Base-by-base conservation (phyloP, 2,113 vertebrate species). In the Campylomormyrus numenius region DNA sequence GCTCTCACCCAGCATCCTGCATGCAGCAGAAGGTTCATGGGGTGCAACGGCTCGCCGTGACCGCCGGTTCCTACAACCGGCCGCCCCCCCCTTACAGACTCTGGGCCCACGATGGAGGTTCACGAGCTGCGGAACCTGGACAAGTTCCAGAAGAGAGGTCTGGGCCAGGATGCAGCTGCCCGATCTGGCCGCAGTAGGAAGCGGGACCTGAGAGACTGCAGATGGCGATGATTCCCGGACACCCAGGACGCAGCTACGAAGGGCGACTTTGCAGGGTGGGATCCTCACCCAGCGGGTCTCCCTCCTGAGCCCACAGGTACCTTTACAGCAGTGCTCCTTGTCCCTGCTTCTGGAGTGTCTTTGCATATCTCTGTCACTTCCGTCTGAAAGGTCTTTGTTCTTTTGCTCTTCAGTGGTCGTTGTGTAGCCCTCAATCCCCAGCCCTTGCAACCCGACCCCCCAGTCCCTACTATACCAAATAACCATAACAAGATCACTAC, bases 71-170 rank as follows among this genome's bases (percentile, higher is more conserved):
- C 85, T 89, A 88, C 85, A 87, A 46, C 88, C 70, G 42, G 24
- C 45, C 89, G 56, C 49, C 87, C 80, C 70, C 21, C 21, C 89
- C 66, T 89, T 92, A 91, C 89, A 90, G 27, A 10, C 89, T 93
- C 92, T 93, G 93, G 92, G 89, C 92, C 91, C 70, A 89, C 92
- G 92, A 93, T 93, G 92, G 92, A 90, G 95, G 88, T 93, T 93
- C 92, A 94, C 94, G 94, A 94, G 93, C 91, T 92, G 92, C 92
- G 94, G 93, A 92, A 93, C 89, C 91, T 94, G 92, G 93, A 92
- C 93, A 19, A 87, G 88, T 93, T 93, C 93, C 93, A 95, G 92
- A 92, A 88, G 90, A 94, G 92, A 91, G 92, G 93, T 93, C 91
- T 92, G 92, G 93, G 90, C 93, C 66, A 90, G 91, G 92, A 93